Evolutionary conservation across 2,888 invertebrate species (phyloP).

Genomic region (Morpho achilles): DNA sequence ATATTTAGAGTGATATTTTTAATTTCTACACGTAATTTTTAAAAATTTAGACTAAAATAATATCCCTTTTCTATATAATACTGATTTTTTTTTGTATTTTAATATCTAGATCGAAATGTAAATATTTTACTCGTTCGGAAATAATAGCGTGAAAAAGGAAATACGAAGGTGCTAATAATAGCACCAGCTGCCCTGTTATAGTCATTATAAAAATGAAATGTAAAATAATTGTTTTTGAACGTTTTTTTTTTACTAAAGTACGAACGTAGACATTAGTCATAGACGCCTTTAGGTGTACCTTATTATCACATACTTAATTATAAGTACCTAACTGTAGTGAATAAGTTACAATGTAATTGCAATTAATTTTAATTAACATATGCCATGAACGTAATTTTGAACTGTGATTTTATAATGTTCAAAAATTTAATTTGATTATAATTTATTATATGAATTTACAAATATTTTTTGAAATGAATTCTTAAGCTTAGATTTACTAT

Average conservation of each 20-base stretch:
- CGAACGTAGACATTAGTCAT: constrained; percentile 6
- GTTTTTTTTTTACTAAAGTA: neutral
- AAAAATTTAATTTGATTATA: constrained; percentile 44
- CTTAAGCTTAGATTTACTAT: neutral
- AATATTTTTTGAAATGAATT: constrained; percentile 20
- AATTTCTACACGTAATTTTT: no score
- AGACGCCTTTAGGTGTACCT: constrained; percentile 22
- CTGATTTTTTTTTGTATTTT: no score
- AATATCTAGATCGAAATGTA: no score
- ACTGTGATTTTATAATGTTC: constrained; percentile 75
- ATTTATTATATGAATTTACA: constrained; percentile 44
- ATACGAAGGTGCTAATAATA: no score
- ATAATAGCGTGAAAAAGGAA: no score
- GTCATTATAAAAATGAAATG: no score
- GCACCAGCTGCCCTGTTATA: no score
- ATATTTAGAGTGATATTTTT: no score
- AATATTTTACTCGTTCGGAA: no score
- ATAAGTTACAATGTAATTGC: constrained; percentile 35
- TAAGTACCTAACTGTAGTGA: constrained; percentile 46
- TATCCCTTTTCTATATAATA: no score
- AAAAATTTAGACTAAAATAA: no score
- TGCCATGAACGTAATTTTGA: constrained; percentile 74
- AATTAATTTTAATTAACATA: constrained; percentile 44
- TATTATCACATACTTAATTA: constrained; percentile 50
- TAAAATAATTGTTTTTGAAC: neutral